These are phyloP conservation scores for Lytechinus pictus DNA, from an alignment of 35 echinoderm and acorn worm genomes.

Conservation along the genomic window DNA sequence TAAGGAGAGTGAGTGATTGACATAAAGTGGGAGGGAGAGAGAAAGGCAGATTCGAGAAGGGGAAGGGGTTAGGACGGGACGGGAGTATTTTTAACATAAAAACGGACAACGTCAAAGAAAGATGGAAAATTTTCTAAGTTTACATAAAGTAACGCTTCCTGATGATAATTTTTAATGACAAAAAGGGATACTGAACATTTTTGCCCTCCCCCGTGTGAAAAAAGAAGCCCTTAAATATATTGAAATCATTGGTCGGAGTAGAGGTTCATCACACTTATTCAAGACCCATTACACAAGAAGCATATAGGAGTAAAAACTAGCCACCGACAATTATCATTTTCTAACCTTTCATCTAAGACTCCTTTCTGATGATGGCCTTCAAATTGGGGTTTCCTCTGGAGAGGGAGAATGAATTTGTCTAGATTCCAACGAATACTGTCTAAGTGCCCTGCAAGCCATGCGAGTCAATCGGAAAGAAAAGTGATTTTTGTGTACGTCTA, in stretches of 20 bases:
- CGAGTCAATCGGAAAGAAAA: neutral
- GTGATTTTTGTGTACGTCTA: neutral
- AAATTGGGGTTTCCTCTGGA: neutral
- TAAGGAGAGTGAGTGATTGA: neutral
- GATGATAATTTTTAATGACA: neutral
- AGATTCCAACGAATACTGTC: neutral
- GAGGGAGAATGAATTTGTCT: neutral
- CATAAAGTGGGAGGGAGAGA: neutral
- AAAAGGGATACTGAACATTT: neutral
- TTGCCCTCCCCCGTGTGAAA: neutral
- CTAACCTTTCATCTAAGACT: constrained; percentile 21
- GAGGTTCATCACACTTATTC: neutral
- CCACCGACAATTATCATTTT: neutral
- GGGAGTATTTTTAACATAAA: too few relatives aligned
- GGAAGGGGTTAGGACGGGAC: too few relatives aligned
- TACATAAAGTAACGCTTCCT: too few relatives aligned
- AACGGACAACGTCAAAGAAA: too few relatives aligned
- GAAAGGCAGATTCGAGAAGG: neutral
- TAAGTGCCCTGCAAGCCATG: neutral
- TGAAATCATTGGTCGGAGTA: neutral
- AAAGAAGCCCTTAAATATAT: neutral
- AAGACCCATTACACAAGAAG: neutral
- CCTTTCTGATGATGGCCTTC: constrained; percentile 8
- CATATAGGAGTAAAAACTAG: neutral
- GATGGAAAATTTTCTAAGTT: too few relatives aligned